A percentile compares a stretch with the other conserved stretches of the same genome.
phyloP scores from a whole-genome alignment of 1,140 invertebrate species.

The Camponotus floridanus region DNA sequence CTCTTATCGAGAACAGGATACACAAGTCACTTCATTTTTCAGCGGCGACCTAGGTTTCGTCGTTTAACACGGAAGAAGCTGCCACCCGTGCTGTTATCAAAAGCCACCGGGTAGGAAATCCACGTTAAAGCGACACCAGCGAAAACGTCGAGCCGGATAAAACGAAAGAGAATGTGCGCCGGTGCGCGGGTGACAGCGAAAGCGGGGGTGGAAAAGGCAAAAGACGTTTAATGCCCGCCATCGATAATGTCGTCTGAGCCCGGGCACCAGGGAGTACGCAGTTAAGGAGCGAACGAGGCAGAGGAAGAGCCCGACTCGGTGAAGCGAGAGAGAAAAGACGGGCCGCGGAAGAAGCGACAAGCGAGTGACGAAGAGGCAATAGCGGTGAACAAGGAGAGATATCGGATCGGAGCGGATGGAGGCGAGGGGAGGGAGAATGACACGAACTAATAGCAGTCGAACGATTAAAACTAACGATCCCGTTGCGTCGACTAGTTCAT shows the following conservation, averaged over 20 bases:
- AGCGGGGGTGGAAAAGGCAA: constrained; percentile 44
- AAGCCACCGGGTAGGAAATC: constrained; percentile 59
- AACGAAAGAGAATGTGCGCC: not conserved
- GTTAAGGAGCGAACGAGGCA: constrained; percentile 61
- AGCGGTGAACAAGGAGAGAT: not conserved
- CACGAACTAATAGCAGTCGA: constrained; percentile 76
- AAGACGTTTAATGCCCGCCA: constrained; percentile 70
- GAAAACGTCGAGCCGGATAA: constrained; percentile 38
- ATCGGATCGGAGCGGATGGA: constrained; percentile 3
- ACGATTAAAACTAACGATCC: constrained; percentile 79
- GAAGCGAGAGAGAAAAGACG: constrained; percentile 23
- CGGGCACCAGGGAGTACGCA: constrained; percentile 51
- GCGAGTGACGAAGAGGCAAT: constrained; percentile 18
- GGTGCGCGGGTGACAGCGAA: not conserved
- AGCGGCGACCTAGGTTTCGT: constrained; percentile 26
- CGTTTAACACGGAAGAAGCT: constrained; percentile 31
- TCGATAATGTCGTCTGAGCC: constrained; percentile 71
- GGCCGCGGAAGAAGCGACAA: constrained; percentile 48
- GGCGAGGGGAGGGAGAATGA: not conserved
- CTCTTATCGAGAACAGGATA: constrained; percentile 37
- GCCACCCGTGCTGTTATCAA: constrained; percentile 39
- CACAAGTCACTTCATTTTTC: constrained; percentile 56
- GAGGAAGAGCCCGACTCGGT: constrained; percentile 31
- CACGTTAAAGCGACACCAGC: constrained; percentile 53
- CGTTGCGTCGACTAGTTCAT: constrained; percentile 72